Conservation (phyloP, 92 coral and sea anemone species). For the Siderastrea radians region DNA sequence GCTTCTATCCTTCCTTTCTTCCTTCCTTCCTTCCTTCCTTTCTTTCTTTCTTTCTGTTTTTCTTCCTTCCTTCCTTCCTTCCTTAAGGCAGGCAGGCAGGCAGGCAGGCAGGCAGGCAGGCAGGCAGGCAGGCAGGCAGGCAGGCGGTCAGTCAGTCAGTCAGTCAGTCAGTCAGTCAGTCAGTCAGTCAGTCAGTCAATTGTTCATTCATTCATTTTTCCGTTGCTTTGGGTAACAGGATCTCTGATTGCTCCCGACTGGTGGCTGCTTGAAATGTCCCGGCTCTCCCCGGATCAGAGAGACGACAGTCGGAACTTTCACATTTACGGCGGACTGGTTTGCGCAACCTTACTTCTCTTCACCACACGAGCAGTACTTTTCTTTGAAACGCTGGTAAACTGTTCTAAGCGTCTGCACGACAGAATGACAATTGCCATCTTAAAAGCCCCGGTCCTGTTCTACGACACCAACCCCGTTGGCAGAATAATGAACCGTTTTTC, state of each 20-base stretch:
- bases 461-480: conserved; percentile 41
- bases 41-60: too few species aligned
- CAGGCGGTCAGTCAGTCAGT: too few species aligned
- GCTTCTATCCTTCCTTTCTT: too few species aligned
- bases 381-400: conserved; percentile 58
- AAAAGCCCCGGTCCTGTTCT: conserved; percentile 26
- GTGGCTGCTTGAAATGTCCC: conserved; percentile 3
- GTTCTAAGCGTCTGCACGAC: conserved; percentile 67
- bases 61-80: too few species aligned
- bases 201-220: background rate
- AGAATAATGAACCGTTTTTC: conserved; percentile 35
- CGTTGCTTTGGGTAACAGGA: background rate
- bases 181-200: background rate
- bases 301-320: background rate
- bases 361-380: conserved; percentile 57
- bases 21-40: too few species aligned
- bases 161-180: background rate
- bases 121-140: background rate
- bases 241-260: conserved; percentile 1
- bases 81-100: too few species aligned
- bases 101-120: background rate
- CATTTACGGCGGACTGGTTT: conserved; percentile 8
- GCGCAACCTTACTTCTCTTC: conserved; percentile 56
- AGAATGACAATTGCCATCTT: conserved; percentile 44
- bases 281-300: background rate